Evolutionary conservation across 2,113 vertebrate species (phyloP).

Genomic region (Serinus canaria): DNA sequence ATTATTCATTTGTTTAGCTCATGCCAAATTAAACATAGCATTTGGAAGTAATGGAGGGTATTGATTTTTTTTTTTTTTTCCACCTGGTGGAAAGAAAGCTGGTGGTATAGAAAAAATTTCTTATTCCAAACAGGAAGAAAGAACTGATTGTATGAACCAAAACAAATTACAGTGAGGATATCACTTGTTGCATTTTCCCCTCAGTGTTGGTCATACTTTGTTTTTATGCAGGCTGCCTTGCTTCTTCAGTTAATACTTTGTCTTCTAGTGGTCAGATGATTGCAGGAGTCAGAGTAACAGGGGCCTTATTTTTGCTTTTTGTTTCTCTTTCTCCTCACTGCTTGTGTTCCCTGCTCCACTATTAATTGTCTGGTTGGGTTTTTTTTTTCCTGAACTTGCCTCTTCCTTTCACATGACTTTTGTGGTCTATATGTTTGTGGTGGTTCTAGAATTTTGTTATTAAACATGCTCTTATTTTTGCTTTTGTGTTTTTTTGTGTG

Average conservation of each 20-base stretch:
- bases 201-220: not conserved
- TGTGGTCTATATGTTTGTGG: not conserved
- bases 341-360: not conserved
- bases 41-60: not conserved
- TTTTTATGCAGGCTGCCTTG: not conserved
- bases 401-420: not conserved
- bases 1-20: not conserved
- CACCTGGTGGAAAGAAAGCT: not conserved
- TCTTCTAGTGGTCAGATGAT: not conserved
- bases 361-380: not conserved
- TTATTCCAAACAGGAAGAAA: not conserved
- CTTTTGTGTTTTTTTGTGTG: not conserved
- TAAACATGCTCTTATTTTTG: not conserved
- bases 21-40: not conserved
- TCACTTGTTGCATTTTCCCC: not conserved
- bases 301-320: not conserved
- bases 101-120: not conserved
- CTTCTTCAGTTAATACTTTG: not conserved
- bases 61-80: not conserved
- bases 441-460: not conserved
- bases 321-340: not conserved
- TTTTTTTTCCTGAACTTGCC: not conserved
- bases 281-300: not conserved
- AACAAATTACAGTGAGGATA: not conserved
- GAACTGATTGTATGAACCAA: not conserved